Percentiles rank a stretch among this genome's conserved stretches.
Evolutionary conservation across 1,140 invertebrate species (phyloP).

Genomic region (Nylanderia fulva): DNA sequence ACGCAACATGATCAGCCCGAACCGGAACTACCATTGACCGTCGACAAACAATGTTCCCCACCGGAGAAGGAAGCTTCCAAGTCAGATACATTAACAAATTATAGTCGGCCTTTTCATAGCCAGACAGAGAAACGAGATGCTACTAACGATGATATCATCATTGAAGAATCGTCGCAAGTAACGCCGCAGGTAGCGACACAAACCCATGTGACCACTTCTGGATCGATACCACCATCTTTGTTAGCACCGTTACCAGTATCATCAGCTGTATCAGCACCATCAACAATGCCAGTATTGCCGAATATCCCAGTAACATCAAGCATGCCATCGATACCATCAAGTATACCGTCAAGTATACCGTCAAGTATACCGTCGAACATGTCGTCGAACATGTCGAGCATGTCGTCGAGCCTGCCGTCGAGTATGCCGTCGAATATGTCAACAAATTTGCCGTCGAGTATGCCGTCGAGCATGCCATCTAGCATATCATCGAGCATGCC

Average conservation of each 20-base stretch:
- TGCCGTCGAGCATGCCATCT: constrained; percentile 38
- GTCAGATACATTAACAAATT: constrained; percentile 65
- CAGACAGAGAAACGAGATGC: constrained; percentile 70
- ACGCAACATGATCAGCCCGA: constrained; percentile 69
- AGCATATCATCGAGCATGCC: constrained; percentile 61
- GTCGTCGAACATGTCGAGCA: background rate
- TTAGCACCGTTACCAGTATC: constrained; percentile 58
- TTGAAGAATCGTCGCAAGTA: constrained; percentile 70
- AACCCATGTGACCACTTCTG: constrained; percentile 22
- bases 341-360: constrained; percentile 28
- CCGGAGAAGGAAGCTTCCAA: constrained; percentile 66
- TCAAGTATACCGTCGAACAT: constrained; percentile 41
- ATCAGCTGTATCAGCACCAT: background rate
- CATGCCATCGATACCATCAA: constrained; percentile 47
- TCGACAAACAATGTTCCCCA: constrained; percentile 65
- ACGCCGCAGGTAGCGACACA: constrained; percentile 51
- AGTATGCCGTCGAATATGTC: constrained; percentile 59
- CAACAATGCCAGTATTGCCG: constrained; percentile 15
- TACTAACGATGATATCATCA: constrained; percentile 75
- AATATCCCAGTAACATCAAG: constrained; percentile 57
- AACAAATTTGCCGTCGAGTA: constrained; percentile 43
- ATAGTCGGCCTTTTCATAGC: constrained; percentile 59
- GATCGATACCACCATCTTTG: constrained; percentile 44
- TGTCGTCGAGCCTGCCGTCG: constrained; percentile 9
- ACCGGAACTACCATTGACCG: constrained; percentile 65